Evolutionary conservation across 2,797 vertebrate genomes (phyloP).

Genomic region (Neosalanx taihuensis): DNA sequence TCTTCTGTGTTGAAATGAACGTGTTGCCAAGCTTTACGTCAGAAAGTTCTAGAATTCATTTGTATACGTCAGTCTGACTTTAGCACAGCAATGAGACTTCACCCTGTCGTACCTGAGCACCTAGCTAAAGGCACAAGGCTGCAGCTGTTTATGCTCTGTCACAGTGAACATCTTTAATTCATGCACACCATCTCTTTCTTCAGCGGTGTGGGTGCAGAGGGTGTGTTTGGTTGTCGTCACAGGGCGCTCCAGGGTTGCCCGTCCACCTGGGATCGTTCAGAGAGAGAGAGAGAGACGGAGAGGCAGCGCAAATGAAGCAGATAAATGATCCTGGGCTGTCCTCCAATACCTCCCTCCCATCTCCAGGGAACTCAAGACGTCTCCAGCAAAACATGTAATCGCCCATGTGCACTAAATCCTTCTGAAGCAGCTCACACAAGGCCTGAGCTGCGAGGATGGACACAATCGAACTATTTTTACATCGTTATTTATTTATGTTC

Average conservation of each 20-base stretch:
- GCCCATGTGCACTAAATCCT: not conserved
- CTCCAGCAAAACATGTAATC: constrained; percentile 13
- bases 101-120: not conserved
- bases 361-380: constrained; percentile 5
- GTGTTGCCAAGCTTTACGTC: not conserved
- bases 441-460: not conserved
- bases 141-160: not conserved
- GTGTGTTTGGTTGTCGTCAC: not conserved
- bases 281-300: not conserved
- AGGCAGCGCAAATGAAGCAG: constrained; percentile 10
- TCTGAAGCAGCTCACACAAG: not conserved
- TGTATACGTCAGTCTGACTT: not conserved
- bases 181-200: not conserved
- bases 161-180: constrained; percentile 1
- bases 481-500: constrained; percentile 8
- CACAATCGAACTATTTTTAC: constrained; percentile 4
- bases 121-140: not conserved
- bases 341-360: not conserved
- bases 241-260: not conserved
- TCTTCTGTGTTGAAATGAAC: not conserved
- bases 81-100: not conserved
- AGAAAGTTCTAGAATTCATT: not conserved
- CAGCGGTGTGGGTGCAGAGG: not conserved
- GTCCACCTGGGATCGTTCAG: not conserved
- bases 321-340: constrained; percentile 11